These are phyloP conservation scores for Uloborus plumipes DNA, from an alignment of 2,888 invertebrate species.

Conservation along the genomic window DNA sequence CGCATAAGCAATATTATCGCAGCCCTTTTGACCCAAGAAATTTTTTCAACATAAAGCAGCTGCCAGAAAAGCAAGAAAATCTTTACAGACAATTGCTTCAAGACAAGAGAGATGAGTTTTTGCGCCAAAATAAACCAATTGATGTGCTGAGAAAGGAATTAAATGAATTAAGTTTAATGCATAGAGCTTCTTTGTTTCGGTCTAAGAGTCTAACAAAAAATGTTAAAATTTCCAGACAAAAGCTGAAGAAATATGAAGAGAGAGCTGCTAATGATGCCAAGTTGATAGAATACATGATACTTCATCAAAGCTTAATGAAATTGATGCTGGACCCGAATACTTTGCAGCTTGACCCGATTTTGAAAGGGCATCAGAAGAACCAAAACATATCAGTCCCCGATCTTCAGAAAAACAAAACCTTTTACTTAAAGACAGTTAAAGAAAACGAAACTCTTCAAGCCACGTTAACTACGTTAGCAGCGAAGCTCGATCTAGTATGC, in stretches of 20 bases:
- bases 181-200: constrained; percentile 32
- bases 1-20: constrained; percentile 25
- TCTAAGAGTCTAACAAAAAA: constrained; percentile 17
- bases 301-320: constrained; percentile 34
- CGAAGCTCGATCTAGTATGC: constrained; percentile 13
- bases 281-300: constrained; percentile 34
- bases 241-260: constrained; percentile 1
- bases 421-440: constrained; percentile 18
- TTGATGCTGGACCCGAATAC: constrained; percentile 36
- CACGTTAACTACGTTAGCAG: background rate
- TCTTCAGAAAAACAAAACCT: constrained; percentile 15
- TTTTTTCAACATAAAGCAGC: constrained; percentile 20
- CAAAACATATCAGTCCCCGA: background rate
- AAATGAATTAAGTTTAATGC: constrained; percentile 29
- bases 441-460: background rate
- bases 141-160: constrained; percentile 1
- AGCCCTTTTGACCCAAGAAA: constrained; percentile 33
- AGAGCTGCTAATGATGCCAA: background rate
- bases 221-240: background rate
- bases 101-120: constrained; percentile 10
- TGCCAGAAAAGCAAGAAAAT: constrained; percentile 37
- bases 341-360: background rate
- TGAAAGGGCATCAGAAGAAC: background rate
- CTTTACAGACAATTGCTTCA: constrained; percentile 16
- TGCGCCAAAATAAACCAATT: constrained; percentile 18